phyloP scores from a whole-genome alignment of 2,797 vertebrate species.

The Anguilla marmorata region DNA sequence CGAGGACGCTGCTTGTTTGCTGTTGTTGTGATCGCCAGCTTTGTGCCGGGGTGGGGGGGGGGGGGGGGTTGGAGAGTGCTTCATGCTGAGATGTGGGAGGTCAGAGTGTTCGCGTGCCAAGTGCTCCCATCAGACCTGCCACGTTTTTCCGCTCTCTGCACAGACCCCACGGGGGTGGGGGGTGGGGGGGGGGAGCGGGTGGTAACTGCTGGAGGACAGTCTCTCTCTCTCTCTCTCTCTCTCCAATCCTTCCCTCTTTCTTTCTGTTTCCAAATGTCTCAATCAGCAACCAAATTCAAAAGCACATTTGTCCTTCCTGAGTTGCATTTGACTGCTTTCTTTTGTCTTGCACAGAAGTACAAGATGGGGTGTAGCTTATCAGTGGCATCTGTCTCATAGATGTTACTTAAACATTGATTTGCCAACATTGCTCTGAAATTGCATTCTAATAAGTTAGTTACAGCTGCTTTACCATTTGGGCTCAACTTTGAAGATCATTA shows the following conservation, averaged over 20 bases:
- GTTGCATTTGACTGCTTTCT: not conserved
- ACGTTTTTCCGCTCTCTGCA: constrained; percentile 72
- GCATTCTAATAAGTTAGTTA: not conserved
- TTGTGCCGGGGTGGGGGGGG: constrained; percentile 61
- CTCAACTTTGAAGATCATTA: not conserved
- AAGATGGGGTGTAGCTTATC: not conserved
- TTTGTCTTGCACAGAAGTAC: not conserved
- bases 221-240: not conserved
- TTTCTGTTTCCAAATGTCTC: not conserved
- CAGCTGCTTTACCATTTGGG: not conserved
- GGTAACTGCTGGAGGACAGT: constrained; percentile 66
- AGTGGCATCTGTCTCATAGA: not conserved
- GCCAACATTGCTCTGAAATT: not conserved
- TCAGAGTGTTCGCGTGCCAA: constrained; percentile 76
- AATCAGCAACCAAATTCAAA: not conserved
- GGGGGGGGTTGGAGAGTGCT: constrained; percentile 36
- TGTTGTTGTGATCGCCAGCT: constrained; percentile 69
- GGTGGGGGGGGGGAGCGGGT: constrained; percentile 54
- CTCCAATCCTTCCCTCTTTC: not conserved
- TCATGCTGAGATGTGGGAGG: constrained; percentile 56
- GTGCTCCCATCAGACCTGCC: constrained; percentile 69
- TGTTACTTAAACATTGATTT: not conserved
- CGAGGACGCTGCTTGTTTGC: constrained; percentile 66
- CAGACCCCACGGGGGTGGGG: constrained; percentile 66
- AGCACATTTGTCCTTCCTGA: not conserved